These are phyloP conservation scores for Julus scandinavius DNA, from an alignment of 2,888 invertebrate genomes.

Conservation along the genomic window DNA sequence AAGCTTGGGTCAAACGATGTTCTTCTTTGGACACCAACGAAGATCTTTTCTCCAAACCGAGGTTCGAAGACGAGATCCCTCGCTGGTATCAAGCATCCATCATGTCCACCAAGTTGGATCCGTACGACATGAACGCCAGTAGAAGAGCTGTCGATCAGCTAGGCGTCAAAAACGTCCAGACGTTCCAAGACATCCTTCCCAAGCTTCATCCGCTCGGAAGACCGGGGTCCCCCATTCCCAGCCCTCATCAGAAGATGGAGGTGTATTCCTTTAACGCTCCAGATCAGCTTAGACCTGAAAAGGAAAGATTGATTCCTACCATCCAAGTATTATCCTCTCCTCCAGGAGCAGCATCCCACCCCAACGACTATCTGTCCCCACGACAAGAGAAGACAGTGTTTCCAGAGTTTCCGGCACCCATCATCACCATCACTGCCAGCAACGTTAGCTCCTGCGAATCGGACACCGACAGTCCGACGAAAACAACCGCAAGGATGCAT, in stretches of 20 bases:
- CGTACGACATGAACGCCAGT: no score
- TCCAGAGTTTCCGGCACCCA: constrained; percentile 60
- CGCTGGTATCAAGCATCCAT: no score
- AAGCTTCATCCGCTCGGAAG: neutral
- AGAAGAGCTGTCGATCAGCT: no score
- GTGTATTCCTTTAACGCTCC: neutral
- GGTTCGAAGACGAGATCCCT: no score
- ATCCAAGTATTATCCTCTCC: neutral
- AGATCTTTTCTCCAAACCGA: no score
- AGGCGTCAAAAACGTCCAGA: neutral
- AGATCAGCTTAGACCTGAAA: neutral
- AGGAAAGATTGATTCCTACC: neutral
- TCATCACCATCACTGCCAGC: constrained; percentile 77
- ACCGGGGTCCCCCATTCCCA: constrained; percentile 48
- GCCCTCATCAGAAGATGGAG: neutral
- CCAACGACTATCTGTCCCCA: neutral
- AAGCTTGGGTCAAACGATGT: no score
- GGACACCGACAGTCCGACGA: constrained; percentile 72
- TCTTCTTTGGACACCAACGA: no score
- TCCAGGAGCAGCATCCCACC: neutral
- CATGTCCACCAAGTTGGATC: no score
- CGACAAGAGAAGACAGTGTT: constrained; percentile 54
- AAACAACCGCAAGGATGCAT: constrained; percentile 69
- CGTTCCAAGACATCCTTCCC: neutral
- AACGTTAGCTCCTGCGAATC: constrained; percentile 81